phyloP scores from a whole-genome alignment of 2,797 vertebrate species.

The Hylomyscus alleni region DNA sequence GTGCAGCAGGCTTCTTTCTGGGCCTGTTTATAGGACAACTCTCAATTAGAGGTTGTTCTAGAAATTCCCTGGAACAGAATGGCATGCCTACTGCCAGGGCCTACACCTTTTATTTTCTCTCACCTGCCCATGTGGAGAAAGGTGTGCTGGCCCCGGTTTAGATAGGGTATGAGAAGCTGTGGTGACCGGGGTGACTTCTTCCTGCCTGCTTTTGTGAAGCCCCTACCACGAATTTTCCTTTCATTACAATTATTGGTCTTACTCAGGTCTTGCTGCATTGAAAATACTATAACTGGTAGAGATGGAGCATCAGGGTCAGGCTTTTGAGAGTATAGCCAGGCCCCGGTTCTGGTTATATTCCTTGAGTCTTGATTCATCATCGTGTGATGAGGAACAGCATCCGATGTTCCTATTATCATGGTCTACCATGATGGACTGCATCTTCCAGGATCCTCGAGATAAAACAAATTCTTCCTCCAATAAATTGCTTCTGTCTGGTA shows the following conservation, averaged over 20 bases:
- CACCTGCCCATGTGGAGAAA: background rate
- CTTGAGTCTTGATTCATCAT: background rate
- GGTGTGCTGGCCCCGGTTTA: background rate
- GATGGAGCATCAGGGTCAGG: background rate
- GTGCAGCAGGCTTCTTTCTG: background rate
- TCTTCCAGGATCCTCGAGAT: background rate
- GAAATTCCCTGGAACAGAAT: background rate
- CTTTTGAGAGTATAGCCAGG: background rate
- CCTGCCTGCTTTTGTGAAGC: background rate
- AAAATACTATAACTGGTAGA: background rate
- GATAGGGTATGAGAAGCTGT: background rate
- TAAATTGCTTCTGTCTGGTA: background rate
- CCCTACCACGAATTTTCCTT: background rate
- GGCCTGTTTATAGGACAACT: background rate
- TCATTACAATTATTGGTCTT: background rate
- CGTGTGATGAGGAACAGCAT: background rate
- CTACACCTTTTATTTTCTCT: background rate
- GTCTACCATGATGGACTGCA: background rate
- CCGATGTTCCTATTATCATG: too few relatives aligned
- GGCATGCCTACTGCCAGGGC: background rate
- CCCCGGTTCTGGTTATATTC: background rate
- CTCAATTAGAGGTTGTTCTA: background rate
- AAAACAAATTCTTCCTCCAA: background rate
- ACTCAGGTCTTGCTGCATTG: background rate
- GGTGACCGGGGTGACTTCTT: background rate